A percentile compares a stretch with the other conserved stretches of the same genome.
Evolutionary conservation across 2,797 vertebrate species (phyloP).

Genomic region (Enteromius radiatus): DNA sequence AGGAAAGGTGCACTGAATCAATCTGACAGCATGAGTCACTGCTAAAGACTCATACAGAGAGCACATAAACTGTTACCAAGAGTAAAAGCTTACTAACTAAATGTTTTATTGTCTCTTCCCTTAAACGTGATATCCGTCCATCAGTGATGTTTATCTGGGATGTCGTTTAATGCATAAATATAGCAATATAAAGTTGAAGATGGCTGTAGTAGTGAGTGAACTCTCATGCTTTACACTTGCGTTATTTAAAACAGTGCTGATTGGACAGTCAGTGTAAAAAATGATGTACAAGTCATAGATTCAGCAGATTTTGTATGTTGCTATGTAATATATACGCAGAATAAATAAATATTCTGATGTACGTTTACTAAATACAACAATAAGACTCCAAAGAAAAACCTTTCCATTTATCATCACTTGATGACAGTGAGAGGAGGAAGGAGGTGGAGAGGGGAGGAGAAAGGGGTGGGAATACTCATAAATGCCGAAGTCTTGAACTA

Average conservation of each 20-base stretch:
- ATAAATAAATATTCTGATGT: neutral
- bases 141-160: neutral
- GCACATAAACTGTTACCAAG: neutral
- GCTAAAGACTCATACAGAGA: conserved; percentile 32
- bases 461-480: conserved; percentile 30
- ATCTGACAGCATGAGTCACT: conserved; percentile 32
- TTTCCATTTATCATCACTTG: conserved; percentile 8
- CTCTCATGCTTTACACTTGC: neutral
- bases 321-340: neutral
- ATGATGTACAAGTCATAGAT: neutral
- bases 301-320: too few relatives aligned
- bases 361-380: neutral
- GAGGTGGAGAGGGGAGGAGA: conserved; percentile 27
- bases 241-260: neutral
- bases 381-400: neutral
- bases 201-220: neutral
- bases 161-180: neutral
- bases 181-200: neutral
- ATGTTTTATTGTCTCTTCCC: neutral
- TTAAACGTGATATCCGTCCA: neutral
- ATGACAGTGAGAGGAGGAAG: conserved; percentile 30
- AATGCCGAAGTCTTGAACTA: conserved; percentile 50
- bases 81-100: neutral
- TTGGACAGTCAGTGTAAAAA: neutral
- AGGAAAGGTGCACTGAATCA: conserved; percentile 49